Evolutionary conservation across 2,113 vertebrate species (phyloP), one percentile per base, ranked within the genome.

Genomic region (Pangasianodon hypophthalmus): DNA sequence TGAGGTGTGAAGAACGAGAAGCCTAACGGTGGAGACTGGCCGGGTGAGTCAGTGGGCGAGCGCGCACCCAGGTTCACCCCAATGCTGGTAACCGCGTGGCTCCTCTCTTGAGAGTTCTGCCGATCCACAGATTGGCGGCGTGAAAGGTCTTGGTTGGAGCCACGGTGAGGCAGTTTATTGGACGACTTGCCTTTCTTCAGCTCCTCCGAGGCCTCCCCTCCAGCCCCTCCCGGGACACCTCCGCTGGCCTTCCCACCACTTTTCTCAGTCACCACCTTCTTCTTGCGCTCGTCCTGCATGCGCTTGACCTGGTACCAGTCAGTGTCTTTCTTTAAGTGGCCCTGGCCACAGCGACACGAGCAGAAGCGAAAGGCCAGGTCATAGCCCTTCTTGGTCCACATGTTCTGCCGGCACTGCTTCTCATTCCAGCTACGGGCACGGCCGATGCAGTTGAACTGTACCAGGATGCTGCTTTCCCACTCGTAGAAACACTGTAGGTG

Each of bases 381-480:
- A 0, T 99, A 99, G 81, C 98, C 98, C 91, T 99, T 99, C 95
- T 99, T 99, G 79, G 98, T 99, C 98, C 98, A 99, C 98, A 99
- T 99, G 95, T 99, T 99, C 94, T 99, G 98, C 82, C 98, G 96
- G 94, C 98, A 99, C 94, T 99, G 98, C 94, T 99, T 99, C 94
- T 99, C 98, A 0, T 99, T 99, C 98, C 98, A 99, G 92, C 98
- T 99, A 82, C 98, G 97, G 0, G 98, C 98, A 0, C 98, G 96
- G 90, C 98, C 98, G 2, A 99, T 99, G 94, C 98, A 99, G 94
- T 99, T 99, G 95, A 99, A 99, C 95, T 99, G 98, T 26, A 97
- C 97, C 0, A 99, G 96, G 94, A 99, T 99, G 95, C 98, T 99
- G 96, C 98, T 99, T 93, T 99, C 98, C 98, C 98, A 99, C 94